Evolutionary conservation across 2,888 invertebrate genomes (phyloP).

Genomic region (Hemistola chrysoprasaria): DNA sequence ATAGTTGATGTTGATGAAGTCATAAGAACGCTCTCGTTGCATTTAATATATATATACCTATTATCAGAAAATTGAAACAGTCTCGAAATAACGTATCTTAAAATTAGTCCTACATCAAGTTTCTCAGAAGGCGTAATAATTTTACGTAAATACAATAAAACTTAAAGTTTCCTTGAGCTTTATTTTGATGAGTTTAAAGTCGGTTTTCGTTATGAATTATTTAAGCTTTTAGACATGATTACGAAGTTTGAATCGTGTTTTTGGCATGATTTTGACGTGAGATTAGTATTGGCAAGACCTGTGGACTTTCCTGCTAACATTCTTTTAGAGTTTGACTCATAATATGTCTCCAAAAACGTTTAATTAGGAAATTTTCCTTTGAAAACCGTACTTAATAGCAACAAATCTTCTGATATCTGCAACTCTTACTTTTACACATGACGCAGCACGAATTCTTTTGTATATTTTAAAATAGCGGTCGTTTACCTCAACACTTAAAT

Average conservation of each 20-base stretch:
- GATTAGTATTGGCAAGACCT: constrained; percentile 41
- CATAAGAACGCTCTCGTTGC: not conserved
- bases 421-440: constrained; percentile 7
- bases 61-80: constrained; percentile 9
- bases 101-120: not conserved
- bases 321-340: constrained; percentile 13
- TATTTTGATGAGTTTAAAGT: not conserved
- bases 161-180: not conserved
- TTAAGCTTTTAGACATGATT: constrained; percentile 2
- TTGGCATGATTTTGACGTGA: constrained; percentile 27
- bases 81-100: constrained; percentile 9
- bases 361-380: constrained; percentile 2
- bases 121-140: constrained; percentile 13
- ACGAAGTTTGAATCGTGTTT: not conserved
- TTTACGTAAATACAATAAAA: not conserved
- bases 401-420: constrained; percentile 6
- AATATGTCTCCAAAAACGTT: constrained; percentile 6
- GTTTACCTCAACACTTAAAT: constrained; percentile 1
- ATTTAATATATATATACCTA: no score
- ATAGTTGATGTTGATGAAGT: constrained; percentile 1
- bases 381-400: constrained; percentile 6
- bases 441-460: constrained; percentile 5
- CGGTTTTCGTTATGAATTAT: not conserved
- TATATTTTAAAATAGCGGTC: constrained; percentile 6
- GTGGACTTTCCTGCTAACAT: constrained; percentile 14